Base-by-base conservation (phyloP, 2,797 vertebrate genomes). In the Neostethus bicornis region DNA sequence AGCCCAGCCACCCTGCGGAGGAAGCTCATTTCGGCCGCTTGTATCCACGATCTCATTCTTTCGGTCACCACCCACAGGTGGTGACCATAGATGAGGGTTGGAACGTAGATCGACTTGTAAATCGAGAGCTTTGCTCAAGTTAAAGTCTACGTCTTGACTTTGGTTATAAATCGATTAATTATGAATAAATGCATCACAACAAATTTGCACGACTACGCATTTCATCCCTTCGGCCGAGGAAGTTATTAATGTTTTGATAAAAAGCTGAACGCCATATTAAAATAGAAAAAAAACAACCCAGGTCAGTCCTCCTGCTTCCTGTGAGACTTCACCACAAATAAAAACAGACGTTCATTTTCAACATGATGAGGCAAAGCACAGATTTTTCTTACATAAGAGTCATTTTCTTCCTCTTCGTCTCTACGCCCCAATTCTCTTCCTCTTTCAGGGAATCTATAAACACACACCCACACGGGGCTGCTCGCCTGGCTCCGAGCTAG, bases 401-500 rank as follows among this genome's bases (percentile, higher is more conserved):
- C 3, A 16, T 46, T 46, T 19, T 38, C 32, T 31, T 56, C 52
- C 32, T 37, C 42, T 39, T 42, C 24, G 21, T 19, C 28, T 6
- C 42, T 0, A 47, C 29, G 16, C 9, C 45, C 44, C 23, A 4
- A 42, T 49, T 9, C 35, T 11, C 49, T 37, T 46, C 17, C 34
- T 63, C 55, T 62, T 66, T 69, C 43, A 71, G 66, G 31, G 47
- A 63, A 53, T 72, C 57, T 61, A 51, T 43, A 51, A 73, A 68
- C 61, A 57, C 70, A 46, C 50, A 10, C 67, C 47, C 65, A 67
- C 71, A 44, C 3, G 38, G 38, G 25, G 4, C 10, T 58, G 56
- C 47, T 17, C 54, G 5, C 53, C 61, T 20, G 48, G 71, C 80
- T 78, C 1, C 19, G 45, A 80, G 84, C 82, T 66, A 72, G 69